phyloP scores from a whole-genome alignment of 2,888 invertebrate genomes.

The Apocheima hispidaria region DNA sequence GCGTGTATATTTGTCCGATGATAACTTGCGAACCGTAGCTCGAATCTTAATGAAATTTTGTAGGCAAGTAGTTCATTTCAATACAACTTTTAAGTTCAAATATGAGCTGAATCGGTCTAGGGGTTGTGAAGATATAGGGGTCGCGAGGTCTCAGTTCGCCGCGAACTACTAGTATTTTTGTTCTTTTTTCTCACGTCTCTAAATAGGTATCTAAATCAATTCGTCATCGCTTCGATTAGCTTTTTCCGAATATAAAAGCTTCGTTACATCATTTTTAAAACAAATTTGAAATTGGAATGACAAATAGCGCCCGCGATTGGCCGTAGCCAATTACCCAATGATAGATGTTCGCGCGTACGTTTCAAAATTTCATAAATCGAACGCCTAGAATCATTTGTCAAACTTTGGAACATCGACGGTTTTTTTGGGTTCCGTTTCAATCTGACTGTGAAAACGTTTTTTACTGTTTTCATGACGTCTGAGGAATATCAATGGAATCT shows the following conservation, averaged over 20 bases:
- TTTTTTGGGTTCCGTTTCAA: conserved; percentile 43
- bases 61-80: too few species aligned
- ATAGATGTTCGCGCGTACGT: conserved; percentile 65
- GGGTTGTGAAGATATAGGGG: too few species aligned
- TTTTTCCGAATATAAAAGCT: conserved; percentile 32
- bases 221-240: conserved; percentile 1
- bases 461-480: neutral
- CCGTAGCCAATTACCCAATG: conserved; percentile 77
- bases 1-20: too few species aligned
- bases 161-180: too few species aligned
- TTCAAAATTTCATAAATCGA: conserved; percentile 62
- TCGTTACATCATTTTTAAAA: conserved; percentile 35
- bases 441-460: neutral
- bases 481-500: too few species aligned
- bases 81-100: too few species aligned
- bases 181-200: conserved; percentile 11
- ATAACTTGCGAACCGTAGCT: too few species aligned
- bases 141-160: too few species aligned
- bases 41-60: too few species aligned
- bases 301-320: conserved; percentile 72
- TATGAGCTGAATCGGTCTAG: too few species aligned
- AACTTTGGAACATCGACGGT: conserved; percentile 66
- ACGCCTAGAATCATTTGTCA: conserved; percentile 74
- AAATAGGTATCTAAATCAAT: conserved; percentile 3
- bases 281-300: conserved; percentile 63